Evolutionary conservation across 30 jellyfish, hydroid and myxozoan genomes (phyloP).

Genomic region (Morbakka virulenta): DNA sequence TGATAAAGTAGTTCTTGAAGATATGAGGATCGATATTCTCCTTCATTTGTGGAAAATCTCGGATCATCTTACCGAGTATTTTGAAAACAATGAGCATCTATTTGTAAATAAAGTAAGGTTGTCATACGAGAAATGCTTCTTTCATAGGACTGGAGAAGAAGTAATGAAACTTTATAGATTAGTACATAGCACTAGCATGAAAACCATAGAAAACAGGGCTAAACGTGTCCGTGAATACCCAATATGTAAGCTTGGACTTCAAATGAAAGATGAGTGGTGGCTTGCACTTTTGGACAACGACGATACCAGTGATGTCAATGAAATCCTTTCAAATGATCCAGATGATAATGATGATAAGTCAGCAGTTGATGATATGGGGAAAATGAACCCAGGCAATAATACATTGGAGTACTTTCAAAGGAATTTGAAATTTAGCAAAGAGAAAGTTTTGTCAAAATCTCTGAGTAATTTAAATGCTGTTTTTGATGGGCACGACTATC

Average conservation of each 20-base stretch:
- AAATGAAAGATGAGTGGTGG: constrained; percentile 96
- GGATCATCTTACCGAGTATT: constrained; percentile 32
- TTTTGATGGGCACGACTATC: not conserved
- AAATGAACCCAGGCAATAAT: constrained; percentile 8
- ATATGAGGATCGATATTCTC: constrained; percentile 10
- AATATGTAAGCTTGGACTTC: constrained; percentile 74
- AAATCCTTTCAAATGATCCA: not conserved
- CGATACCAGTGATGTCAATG: not conserved
- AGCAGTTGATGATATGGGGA: not conserved
- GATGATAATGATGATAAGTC: not conserved
- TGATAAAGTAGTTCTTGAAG: constrained; percentile 27
- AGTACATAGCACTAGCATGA: constrained; percentile 57
- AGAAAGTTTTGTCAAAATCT: constrained; percentile 54
- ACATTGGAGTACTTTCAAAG: constrained; percentile 31
- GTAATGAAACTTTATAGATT: constrained; percentile 59
- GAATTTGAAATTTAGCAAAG: constrained; percentile 41
- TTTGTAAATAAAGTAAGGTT: constrained; percentile 71
- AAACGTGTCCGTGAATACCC: constrained; percentile 43
- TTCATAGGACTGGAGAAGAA: constrained; percentile 54
- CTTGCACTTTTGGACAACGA: constrained; percentile 61
- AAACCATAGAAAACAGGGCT: constrained; percentile 59
- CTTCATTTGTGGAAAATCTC: constrained; percentile 44
- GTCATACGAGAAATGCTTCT: constrained; percentile 77
- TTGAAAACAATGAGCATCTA: constrained; percentile 27
- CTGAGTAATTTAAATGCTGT: constrained; percentile 6